Evolutionary conservation across 2,113 vertebrate genomes (phyloP).

Genomic region (Lathamus discolor): DNA sequence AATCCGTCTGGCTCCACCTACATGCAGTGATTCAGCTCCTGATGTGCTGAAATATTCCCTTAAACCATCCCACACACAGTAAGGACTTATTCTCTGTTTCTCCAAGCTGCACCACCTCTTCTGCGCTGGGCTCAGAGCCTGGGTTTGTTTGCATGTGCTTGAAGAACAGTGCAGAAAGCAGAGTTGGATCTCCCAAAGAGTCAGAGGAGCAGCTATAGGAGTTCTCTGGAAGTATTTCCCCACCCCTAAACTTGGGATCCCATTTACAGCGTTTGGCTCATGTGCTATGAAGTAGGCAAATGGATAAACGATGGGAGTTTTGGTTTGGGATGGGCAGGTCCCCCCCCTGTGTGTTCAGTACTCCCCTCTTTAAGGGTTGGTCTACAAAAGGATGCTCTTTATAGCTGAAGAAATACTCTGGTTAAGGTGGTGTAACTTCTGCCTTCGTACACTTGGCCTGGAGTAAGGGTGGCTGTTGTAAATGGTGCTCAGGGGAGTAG

Average conservation of each 20-base stretch:
- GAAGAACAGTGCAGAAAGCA: background rate
- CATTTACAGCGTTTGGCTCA: background rate
- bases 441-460: background rate
- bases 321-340: too few species aligned
- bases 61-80: conserved; percentile 45
- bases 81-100: background rate
- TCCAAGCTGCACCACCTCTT: background rate
- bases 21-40: conserved; percentile 63
- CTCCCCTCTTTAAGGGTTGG: background rate
- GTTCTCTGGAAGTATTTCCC: background rate
- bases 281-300: background rate
- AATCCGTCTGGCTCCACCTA: conserved; percentile 60
- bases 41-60: conserved; percentile 54
- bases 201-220: background rate
- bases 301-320: background rate
- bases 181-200: background rate
- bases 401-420: background rate
- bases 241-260: background rate
- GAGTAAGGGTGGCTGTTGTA: background rate
- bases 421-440: background rate
- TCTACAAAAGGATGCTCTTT: background rate
- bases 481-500: background rate
- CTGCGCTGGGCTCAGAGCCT: background rate
- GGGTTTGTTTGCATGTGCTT: background rate
- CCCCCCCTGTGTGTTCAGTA: rapidly evolving